These are phyloP conservation scores for Pycnonotus jocosus DNA, from an alignment of 2,113 vertebrate species.

Conservation along the genomic window DNA sequence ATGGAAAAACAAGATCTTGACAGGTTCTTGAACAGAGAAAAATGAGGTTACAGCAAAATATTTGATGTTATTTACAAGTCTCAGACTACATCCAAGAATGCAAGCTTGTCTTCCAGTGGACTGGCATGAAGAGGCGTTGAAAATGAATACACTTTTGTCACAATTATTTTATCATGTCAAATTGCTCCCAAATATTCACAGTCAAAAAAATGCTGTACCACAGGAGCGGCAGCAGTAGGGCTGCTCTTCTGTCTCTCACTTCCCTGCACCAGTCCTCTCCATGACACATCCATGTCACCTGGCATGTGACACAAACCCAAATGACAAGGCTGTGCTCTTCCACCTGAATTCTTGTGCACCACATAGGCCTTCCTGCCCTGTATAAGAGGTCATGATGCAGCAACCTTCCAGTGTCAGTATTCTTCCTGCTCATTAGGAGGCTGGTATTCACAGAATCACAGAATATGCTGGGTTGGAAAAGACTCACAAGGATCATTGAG, in stretches of 20 bases:
- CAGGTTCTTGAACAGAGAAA: not conserved
- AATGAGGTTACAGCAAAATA: not conserved
- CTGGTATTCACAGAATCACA: not conserved
- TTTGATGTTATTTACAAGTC: not conserved
- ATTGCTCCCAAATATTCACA: not conserved
- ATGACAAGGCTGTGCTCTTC: not conserved
- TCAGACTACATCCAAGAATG: not conserved
- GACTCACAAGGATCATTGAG: not conserved
- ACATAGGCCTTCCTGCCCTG: not conserved
- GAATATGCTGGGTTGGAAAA: not conserved
- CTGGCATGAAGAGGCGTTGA: not conserved
- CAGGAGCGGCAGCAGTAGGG: not conserved
- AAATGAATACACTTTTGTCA: not conserved
- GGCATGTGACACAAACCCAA: not conserved
- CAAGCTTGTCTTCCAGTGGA: not conserved
- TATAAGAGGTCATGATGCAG: not conserved
- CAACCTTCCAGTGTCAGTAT: not conserved
- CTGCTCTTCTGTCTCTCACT: not conserved
- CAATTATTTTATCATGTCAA: not conserved
- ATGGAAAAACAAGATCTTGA: not conserved
- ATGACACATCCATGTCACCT: not conserved
- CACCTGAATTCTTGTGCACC: not conserved
- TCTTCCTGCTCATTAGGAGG: not conserved
- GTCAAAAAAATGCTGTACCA: not conserved
- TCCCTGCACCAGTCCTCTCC: not conserved